Percentiles rank a stretch among this genome's conserved stretches.
These are phyloP conservation scores for Poeciliopsis turneri DNA, from an alignment of 2,797 vertebrate genomes.

Conservation along the genomic window DNA sequence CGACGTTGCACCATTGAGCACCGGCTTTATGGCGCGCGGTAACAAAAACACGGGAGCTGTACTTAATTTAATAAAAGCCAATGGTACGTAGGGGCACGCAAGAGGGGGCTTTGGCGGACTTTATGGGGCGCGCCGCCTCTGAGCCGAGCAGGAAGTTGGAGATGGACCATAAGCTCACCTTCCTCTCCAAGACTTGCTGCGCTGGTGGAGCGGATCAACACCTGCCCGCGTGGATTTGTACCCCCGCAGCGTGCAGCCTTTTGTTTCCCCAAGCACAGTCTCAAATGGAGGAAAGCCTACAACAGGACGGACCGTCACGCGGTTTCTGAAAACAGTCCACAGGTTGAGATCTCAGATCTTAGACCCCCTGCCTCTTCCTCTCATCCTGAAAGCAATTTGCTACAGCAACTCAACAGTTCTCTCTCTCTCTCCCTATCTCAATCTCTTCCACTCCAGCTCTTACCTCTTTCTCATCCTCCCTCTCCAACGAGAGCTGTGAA, in stretches of 20 bases:
- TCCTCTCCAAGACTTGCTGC: conserved; percentile 46
- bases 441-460: conserved; percentile 50
- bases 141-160: conserved; percentile 62
- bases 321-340: conserved; percentile 3
- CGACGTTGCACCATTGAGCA: conserved; percentile 40
- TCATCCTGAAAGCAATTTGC: conserved; percentile 64
- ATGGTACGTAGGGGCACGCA: conserved; percentile 16
- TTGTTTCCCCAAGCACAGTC: conserved; percentile 1
- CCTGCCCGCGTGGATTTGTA: background rate
- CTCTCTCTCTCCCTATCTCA: conserved; percentile 44
- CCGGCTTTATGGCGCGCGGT: conserved; percentile 47
- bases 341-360: conserved; percentile 40
- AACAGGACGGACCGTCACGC: background rate
- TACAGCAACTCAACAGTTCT: conserved; percentile 71
- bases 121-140: conserved; percentile 58
- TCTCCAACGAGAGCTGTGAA: conserved; percentile 42
- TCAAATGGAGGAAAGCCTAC: background rate
- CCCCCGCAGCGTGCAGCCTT: background rate
- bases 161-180: conserved; percentile 54
- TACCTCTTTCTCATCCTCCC: conserved; percentile 44
- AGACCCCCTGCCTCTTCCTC: conserved; percentile 60
- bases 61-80: conserved; percentile 62
- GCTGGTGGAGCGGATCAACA: conserved; percentile 30
- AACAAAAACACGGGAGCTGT: conserved; percentile 55
- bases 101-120: conserved; percentile 50